Base-by-base conservation (phyloP, 53 echinoderm and acorn worm genomes). In the Echinometra lucunter region DNA sequence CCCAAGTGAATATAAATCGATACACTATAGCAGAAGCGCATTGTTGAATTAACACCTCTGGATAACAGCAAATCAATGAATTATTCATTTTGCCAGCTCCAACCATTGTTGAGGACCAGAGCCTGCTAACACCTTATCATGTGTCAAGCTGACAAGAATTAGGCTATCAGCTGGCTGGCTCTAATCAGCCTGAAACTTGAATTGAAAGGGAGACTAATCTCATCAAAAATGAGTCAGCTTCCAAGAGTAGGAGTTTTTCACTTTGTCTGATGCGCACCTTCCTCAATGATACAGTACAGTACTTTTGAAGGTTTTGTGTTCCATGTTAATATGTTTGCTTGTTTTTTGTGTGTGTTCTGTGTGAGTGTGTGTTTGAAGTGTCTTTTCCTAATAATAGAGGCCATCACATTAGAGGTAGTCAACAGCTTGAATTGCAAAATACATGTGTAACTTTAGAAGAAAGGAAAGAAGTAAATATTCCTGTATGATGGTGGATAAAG, bases 191-290 rank as follows among this genome's bases (percentile, higher is more conserved):
- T 42, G 23, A 42, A 78, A 78, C 38, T 78, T 19, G 19, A 4
- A 78, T 78, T 78, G 78, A 19, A 78, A 78, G 78, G 6, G 78
- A 78, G 42, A 78, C 78, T 78, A 78, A 78, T 78, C 78, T 23
- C 18, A 19, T 21, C 38, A 38, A 12, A 78, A 78, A 78, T 78
- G 78, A 78, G 78, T 78, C 78, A 78, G 40, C 78, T 78, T 78
- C 19, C 40, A 78, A n/a, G 78, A 40, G 38, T 35, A 78, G 38
- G 72, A 35, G n/a, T n/a, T 72, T 70, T 70, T 30, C 70, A 70
- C 70, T 70, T 70, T 63, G 63, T 63, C 63, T 63, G 63, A 63
- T 25, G 25, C 7, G 23, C 21, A 63, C 63, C 63, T 63, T 25
- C 63, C 63, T 25, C 63, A 21, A 63, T 25, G n/a, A n/a, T n/a